Conservation (phyloP, 2,113 vertebrate species). For the Chaenogobius annularis region DNA sequence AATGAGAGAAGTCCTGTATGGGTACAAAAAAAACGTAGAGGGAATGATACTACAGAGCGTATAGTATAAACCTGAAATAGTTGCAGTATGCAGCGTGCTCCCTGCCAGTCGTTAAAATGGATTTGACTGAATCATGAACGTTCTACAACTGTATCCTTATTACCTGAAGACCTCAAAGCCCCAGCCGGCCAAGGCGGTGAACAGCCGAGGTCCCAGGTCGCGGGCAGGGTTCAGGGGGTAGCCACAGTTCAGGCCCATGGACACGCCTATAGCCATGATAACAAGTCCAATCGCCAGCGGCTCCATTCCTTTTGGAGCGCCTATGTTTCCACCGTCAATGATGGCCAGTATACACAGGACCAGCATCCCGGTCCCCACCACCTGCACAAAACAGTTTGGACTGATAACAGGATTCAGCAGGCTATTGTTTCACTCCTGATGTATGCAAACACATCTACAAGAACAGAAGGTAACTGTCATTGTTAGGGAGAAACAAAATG, state of each 20-base stretch:
- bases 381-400: slow-evolving; percentile 69
- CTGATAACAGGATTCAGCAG: not conserved
- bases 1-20: too few species aligned
- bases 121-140: not conserved
- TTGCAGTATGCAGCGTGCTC: not conserved
- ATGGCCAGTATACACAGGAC: slow-evolving; percentile 87
- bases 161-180: slow-evolving; percentile 94
- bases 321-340: slow-evolving; percentile 85
- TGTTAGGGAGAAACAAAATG: not conserved
- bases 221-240: slow-evolving; percentile 94
- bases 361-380: slow-evolving; percentile 86
- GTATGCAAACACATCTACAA: not conserved
- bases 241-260: slow-evolving; percentile 90
- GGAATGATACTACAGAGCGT: too few species aligned
- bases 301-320: slow-evolving; percentile 86
- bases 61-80: not conserved
- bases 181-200: slow-evolving; percentile 91
- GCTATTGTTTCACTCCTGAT: slow-evolving; percentile 9
- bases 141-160: not conserved
- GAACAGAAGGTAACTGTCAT: not conserved
- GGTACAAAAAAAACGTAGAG: too few species aligned
- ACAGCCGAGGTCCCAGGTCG: slow-evolving; percentile 89
- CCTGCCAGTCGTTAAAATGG: not conserved
- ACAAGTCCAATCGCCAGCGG: slow-evolving; percentile 87
- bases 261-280: slow-evolving; percentile 82